phyloP scores from a whole-genome alignment of 2,888 invertebrate species.

The Brachypalpus laphriformis region DNA sequence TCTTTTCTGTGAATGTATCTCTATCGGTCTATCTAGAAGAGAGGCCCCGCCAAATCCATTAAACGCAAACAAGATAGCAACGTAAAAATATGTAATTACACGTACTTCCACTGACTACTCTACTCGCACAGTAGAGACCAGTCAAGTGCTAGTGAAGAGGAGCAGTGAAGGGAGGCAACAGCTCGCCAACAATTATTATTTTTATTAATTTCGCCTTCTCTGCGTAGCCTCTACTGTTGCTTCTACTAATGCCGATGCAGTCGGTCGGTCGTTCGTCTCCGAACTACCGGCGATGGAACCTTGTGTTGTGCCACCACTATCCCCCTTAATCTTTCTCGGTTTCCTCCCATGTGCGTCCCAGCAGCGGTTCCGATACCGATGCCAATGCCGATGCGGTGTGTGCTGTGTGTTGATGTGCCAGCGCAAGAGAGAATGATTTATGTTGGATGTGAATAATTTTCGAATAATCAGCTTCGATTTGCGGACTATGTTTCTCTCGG shows the following conservation, averaged over 20 bases:
- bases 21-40: constrained; percentile 39
- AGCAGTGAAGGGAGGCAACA: no score
- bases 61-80: constrained; percentile 59
- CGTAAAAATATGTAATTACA: constrained; percentile 54
- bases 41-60: constrained; percentile 50
- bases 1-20: constrained; percentile 18
- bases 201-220: constrained; percentile 61
- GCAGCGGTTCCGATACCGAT: no score
- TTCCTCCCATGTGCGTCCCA: constrained; percentile 25
- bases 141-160: neutral
- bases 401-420: constrained; percentile 68
- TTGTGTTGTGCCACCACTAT: constrained; percentile 40
- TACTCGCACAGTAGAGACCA: neutral
- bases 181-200: constrained; percentile 42
- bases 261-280: constrained; percentile 37
- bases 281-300: constrained; percentile 42
- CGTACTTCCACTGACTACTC: constrained; percentile 24
- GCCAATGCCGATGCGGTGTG: no score
- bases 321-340: constrained; percentile 48
- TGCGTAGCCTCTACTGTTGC: constrained; percentile 23
- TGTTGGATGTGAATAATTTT: constrained; percentile 73
- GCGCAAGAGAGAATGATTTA: constrained; percentile 67
- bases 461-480: constrained; percentile 73
- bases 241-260: constrained; percentile 26
- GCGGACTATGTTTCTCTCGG: constrained; percentile 60